Base-by-base conservation (phyloP, 1,140 invertebrate genomes). In the Eupristina koningsbergeri region DNA sequence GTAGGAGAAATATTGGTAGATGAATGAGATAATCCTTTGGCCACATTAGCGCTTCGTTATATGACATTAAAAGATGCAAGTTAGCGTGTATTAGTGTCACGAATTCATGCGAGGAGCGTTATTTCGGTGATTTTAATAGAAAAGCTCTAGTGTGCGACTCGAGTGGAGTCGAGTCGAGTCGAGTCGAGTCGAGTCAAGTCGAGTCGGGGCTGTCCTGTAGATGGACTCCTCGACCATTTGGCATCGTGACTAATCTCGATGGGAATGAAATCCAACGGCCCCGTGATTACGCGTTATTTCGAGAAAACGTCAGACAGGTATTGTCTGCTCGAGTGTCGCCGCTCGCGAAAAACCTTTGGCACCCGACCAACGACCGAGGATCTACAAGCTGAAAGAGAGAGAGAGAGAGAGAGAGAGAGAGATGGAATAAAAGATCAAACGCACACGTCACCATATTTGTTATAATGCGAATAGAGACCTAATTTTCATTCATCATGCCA, bases 401-500 rank as follows among this genome's bases (percentile, higher is more conserved):
- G 17, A 39, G 36, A 41, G 36, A 22, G 34, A 71, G 19, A 19
- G 19, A 71, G 36, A 41, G 36, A 71, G 17, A 71, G 67, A 73
- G 36, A 26, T 41, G 8, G 19, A 71, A 73, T 19, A 41, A 19
- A 71, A 41, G 17, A 67, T 3, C 19, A 67, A 36, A 7, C 17
- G 34, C 17, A 67, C 64, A 36, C 64, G 19, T 67, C 5, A 9
- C 13, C 31, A 5, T 61, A 77, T 77, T 61, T 39, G 34, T 77
- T 61, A 77, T 61, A 36, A 50, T 34, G 50, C 19, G 41, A 36
- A 36, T 26, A 34, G 15, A 53, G 0, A 19, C 29, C 45, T 6
- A 53, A 81, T 81, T 88, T 89, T 90, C 88, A 91, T 90, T 90
- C 89, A 89, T 88, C 87, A 86, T 86, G 82, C n/a, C n/a, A 80